phyloP scores from a whole-genome alignment of 53 echinoderm and acorn worm genomes.

The Apostichopus leukothele region DNA sequence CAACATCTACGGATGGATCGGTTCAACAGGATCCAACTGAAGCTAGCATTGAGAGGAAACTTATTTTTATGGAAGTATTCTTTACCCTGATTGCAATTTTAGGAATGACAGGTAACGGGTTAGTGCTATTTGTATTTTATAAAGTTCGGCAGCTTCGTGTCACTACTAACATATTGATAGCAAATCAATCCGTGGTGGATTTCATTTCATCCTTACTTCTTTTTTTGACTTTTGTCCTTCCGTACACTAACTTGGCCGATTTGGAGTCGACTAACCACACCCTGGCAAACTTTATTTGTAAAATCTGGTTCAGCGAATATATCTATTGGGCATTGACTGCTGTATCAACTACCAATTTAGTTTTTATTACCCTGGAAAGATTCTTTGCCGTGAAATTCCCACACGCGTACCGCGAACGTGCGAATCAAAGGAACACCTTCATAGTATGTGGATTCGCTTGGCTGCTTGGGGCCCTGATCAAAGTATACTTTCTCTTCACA shows the following conservation, averaged over 20 bases:
- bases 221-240: neutral
- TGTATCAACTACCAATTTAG: conserved; percentile 17
- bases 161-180: conserved; percentile 12
- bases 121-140: conserved; percentile 19
- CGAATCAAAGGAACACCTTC: neutral
- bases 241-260: neutral
- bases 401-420: neutral
- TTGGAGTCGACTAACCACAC: neutral
- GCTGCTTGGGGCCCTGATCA: conserved; percentile 1
- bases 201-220: conserved; percentile 8
- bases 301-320: conserved; percentile 22
- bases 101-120: conserved; percentile 12
- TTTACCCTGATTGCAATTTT: neutral
- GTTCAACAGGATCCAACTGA: neutral
- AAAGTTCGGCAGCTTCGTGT: conserved; percentile 4
- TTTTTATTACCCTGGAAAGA: conserved; percentile 31
- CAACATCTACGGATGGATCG: neutral
- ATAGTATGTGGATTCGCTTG: neutral
- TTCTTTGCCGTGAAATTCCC: conserved; percentile 1
- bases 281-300: conserved; percentile 3
- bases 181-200: conserved; percentile 12
- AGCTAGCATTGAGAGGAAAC: neutral
- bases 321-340: conserved; percentile 17
- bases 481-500: conserved; percentile 6
- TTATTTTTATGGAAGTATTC: neutral